Evolutionary conservation across 2,888 invertebrate species (phyloP), one percentile per base, ranked within the genome.

Genomic region (Caenorhabditis sp.): DNA sequence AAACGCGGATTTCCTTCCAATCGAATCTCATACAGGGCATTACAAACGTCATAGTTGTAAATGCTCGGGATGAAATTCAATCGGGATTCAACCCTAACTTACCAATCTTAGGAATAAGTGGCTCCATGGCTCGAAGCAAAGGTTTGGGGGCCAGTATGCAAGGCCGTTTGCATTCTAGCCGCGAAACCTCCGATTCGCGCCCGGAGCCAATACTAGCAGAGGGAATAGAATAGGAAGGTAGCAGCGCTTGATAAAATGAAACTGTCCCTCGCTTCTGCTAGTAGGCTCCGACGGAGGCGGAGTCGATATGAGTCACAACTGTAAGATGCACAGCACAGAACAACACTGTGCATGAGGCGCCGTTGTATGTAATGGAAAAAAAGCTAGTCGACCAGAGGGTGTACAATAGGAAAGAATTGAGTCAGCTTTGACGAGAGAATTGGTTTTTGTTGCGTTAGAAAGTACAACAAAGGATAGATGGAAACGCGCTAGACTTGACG

Each of bases 81-180:
- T 62, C 44, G 72, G 72, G 72, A 65, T 15, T 20, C 9, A 20
- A 37, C 62, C 71, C 71, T 0, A 50, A 18, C n/a, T n/a, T n/a
- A 70, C 50, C 51, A 22, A 50, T 50, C 20, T 26, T 32, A 8
- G 20, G 18, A 55, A 26, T 47, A 8, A 22, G 44, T 11, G n/a
- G 4, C 2, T 44, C 44, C 40, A 44, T 18, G 9, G 24, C 20
- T 51, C 74, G 35, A 74, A 74, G 58, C 80, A 44, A 74, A 69
- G 50, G 69, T 80, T 80, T 69, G 72, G 74, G 64, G 80, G 80
- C 80, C 80, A 80, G 80, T 80, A 80, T 80, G 80, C 80, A 40
- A 9, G n/a, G 9, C 2, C 3, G 5, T 0, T 18, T 22, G 80
- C 80, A 80, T 74, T 80, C 80, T 64, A 50, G 55, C 64, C 72